These are phyloP conservation scores for Nebria brevicollis DNA, from an alignment of 2,888 invertebrate genomes.

Conservation along the genomic window DNA sequence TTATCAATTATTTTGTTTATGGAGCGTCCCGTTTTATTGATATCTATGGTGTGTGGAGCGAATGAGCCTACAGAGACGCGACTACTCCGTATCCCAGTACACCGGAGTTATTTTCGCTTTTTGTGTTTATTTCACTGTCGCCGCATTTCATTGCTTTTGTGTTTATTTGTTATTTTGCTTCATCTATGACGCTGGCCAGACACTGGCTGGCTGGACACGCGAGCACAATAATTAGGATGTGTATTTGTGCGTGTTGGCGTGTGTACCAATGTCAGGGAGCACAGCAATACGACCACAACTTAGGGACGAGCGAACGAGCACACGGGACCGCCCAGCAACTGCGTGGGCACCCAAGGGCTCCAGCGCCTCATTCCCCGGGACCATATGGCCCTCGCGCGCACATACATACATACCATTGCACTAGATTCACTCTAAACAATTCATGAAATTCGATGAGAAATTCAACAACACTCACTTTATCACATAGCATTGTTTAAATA, in stretches of 20 bases:
- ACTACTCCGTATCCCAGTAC: background rate
- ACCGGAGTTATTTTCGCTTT: background rate
- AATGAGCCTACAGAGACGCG: background rate
- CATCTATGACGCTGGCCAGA: background rate
- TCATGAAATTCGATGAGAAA: conserved; percentile 1
- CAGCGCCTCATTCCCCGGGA: background rate
- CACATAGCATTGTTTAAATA: background rate
- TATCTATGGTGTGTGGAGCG: background rate
- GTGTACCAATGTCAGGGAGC: background rate
- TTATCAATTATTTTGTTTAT: background rate
- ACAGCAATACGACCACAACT: background rate
- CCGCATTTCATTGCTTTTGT: background rate
- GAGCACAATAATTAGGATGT: background rate
- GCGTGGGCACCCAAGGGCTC: background rate
- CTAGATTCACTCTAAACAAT: background rate
- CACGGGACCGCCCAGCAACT: background rate
- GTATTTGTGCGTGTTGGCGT: background rate
- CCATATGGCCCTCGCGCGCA: background rate
- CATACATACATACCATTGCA: background rate
- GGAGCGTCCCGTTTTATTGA: background rate
- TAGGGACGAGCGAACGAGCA: background rate
- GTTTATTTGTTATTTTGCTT: background rate
- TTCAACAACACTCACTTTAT: background rate
- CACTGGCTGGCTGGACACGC: background rate
- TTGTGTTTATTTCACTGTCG: background rate